Evolutionary conservation across 1,140 invertebrate species (phyloP).

Genomic region (Eubasilissa regina): DNA sequence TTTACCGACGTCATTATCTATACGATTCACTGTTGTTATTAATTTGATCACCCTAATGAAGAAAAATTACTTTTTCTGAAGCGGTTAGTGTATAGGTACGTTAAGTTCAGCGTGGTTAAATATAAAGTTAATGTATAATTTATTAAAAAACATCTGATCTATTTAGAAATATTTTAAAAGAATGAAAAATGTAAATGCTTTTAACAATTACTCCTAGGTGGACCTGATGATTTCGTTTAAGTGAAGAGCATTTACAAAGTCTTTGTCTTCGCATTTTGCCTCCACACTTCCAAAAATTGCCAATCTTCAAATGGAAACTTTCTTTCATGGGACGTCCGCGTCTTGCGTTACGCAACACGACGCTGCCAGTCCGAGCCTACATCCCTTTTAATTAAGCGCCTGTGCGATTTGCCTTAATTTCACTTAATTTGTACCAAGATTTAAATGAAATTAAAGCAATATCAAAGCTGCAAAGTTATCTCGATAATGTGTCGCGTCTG

Average conservation of each 20-base stretch:
- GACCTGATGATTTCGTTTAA: slow-evolving; percentile 14
- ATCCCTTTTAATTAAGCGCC: slow-evolving; percentile 50
- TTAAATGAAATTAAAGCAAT: slow-evolving; percentile 60
- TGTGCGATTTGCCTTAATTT: slow-evolving; percentile 59
- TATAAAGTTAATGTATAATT: too few relatives aligned
- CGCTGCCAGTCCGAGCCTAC: slow-evolving; percentile 46
- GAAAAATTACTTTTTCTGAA: too few relatives aligned
- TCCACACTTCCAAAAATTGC: slow-evolving; percentile 38
- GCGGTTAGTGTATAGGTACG: too few relatives aligned
- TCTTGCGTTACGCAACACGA: slow-evolving; percentile 33
- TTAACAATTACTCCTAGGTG: slow-evolving; percentile 2
- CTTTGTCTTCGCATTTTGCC: slow-evolving; percentile 32
- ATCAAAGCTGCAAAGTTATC: slow-evolving; percentile 54
- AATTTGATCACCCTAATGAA: too few relatives aligned
- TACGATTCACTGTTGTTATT: too few relatives aligned
- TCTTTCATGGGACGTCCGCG: slow-evolving; percentile 36
- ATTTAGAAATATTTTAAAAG: too few relatives aligned
- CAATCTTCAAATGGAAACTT: slow-evolving; percentile 43
- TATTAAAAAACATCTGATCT: too few relatives aligned
- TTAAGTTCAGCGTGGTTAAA: too few relatives aligned
- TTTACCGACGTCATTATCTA: too few relatives aligned
- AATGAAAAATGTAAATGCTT: too few relatives aligned
- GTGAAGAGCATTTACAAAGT: slow-evolving; percentile 28
- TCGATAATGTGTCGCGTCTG: slow-evolving; percentile 59
- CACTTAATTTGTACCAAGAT: slow-evolving; percentile 59